Evolutionary conservation across 2,797 vertebrate species (phyloP).

Genomic region (Lacerta bilineata): DNA sequence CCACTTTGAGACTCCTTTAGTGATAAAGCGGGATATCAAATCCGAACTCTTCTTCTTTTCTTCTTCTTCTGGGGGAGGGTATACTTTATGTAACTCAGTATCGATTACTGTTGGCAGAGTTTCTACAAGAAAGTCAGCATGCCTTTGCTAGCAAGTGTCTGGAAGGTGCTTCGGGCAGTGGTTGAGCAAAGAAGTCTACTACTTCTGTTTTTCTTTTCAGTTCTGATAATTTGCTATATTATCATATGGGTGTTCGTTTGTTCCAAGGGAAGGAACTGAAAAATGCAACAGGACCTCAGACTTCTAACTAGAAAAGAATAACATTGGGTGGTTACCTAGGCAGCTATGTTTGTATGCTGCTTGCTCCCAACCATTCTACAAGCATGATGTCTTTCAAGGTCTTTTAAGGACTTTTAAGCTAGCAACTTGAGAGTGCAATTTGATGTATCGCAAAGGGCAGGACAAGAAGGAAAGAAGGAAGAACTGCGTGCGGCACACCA

Average conservation of each 20-base stretch:
- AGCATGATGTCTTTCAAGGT: neutral
- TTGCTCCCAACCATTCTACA: neutral
- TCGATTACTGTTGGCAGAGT: neutral
- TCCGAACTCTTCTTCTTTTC: too few species aligned
- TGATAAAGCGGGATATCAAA: too few species aligned
- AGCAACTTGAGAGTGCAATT: neutral
- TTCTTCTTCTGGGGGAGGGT: neutral
- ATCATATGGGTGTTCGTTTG: neutral
- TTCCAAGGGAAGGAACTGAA: neutral
- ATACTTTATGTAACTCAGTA: neutral
- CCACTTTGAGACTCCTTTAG: too few species aligned
- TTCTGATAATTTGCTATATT: neutral
- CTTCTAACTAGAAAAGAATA: neutral
- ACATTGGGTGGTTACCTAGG: neutral
- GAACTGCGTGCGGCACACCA: neutral
- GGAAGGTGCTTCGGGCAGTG: too few species aligned
- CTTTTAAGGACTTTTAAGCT: neutral
- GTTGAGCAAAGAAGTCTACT: neutral
- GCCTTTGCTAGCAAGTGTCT: neutral
- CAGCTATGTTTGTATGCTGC: neutral
- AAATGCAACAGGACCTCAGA: neutral
- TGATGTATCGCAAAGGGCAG: neutral
- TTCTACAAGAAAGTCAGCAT: neutral
- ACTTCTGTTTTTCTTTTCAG: neutral
- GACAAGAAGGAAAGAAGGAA: neutral